Base-by-base conservation (phyloP, 2,888 invertebrate genomes). In the Hyles lineata region DNA sequence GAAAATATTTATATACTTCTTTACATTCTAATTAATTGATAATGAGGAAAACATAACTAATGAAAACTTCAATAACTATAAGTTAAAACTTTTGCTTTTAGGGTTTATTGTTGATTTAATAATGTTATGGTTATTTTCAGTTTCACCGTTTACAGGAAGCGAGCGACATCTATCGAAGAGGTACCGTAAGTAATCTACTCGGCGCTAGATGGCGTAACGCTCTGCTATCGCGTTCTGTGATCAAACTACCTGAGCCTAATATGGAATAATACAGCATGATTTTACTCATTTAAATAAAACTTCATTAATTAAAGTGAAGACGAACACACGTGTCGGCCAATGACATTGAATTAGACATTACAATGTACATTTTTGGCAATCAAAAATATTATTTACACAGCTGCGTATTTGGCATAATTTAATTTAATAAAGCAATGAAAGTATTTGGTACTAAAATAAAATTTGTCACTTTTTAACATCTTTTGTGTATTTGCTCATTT, bases 161-260 rank as follows among this genome's bases (percentile, higher is more conserved):
- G 83, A 88, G 88, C 91, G 92, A 87, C 92, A 92, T 90, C 92
- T 92, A 86, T 79, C 76, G 78, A 76, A 78, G 70, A 23, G 23
- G 75, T 74, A 73, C 50, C 43, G 72, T 60, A 70, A 76, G 81
- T 76, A 75, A 78, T 83, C 94, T 93, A 94, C 92, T 93, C 92
- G 86, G 75, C 92, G 81, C 90, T 85, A 94, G 94, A 89, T 93
- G 94, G 93, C 94, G 93, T 80, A 82, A 62, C 61, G n/a, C 52
- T 62, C 17, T 35, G 55, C 43, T 72, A 62, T 61, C 52, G 50
- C 55, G 32, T 55, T 32, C 55, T 32, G 61, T 52, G 52, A 52
- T 62, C 15, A 71, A 50, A 50, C 6, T 35, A n/a, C 21, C 43
- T 43, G 7, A 35, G n/a, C 9, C 29, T 29, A 19, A 29, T 61